Base-by-base conservation (phyloP, 2,797 vertebrate species). In the Parauchenoglanis punctatus region DNA sequence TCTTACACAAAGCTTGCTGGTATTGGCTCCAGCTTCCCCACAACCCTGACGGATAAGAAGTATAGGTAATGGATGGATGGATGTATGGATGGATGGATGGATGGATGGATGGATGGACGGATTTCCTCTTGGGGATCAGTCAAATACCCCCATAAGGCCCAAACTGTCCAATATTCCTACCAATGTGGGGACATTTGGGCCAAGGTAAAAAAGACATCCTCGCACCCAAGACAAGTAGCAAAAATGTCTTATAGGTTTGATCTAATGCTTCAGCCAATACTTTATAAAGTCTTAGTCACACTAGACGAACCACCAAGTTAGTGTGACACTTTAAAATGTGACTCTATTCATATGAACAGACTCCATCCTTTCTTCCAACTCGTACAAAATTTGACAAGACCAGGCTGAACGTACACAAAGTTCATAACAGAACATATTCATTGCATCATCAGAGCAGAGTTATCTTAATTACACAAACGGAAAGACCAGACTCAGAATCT, bases 401-500 rank as follows among this genome's bases (percentile, higher is more conserved):
- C 46, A 49, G 5, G 56, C 17, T 77, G 28, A 18, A 58, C 17
- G 20, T 4, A 12, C 52, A 54, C 75, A 77, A n/a, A n/a, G 6
- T 28, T 52, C 46, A 76, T 58, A 58, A 59, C 18, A 35, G 56
- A 40, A 40, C 18, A 35, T 58, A 23, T 80, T 35, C 78, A 63
- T 4, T 44, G 23, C 12, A 61, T 61, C 56, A 61, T n/a, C 59
- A 7, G 78, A 63, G 54, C n/a, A 59, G 20, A 25, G 56, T 81
- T 44, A 81, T 61, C 58, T 70, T 58, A 44, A 54, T 28, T 67
- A 70, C 82, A 54, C 63, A 52, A 82, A 67, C 40, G 25, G 35
- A 78, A 78, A 81, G 35, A 61, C 6, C 0, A 44, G 58, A 81
- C 20, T 61, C 56, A 44, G 76, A 58, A 35, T 35, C 35, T 86